Evolutionary conservation across 2,113 vertebrate genomes (phyloP).

Genomic region (Neopipo cinnamomea): DNA sequence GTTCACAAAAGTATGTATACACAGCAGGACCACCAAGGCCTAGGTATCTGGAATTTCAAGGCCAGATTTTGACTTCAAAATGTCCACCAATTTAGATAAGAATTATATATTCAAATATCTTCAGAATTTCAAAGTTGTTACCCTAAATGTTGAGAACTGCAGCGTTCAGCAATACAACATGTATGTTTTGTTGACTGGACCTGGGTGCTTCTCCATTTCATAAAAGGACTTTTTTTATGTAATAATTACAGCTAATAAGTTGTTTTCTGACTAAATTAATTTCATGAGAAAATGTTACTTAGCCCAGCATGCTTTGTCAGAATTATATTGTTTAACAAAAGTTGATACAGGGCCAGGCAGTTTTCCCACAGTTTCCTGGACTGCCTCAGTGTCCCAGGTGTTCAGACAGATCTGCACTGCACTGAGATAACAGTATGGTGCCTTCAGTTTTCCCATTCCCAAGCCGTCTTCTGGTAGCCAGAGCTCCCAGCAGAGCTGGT

Average conservation of each 20-base stretch:
- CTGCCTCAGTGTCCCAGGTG: background rate
- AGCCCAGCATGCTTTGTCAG: background rate
- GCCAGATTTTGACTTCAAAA: background rate
- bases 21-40: background rate
- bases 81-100: background rate
- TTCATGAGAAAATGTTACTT: background rate
- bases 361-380: background rate
- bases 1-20: background rate
- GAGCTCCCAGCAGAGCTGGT: background rate
- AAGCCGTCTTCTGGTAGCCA: background rate
- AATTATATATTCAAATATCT: background rate
- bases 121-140: background rate
- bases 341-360: background rate
- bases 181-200: background rate
- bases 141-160: background rate
- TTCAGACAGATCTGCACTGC: background rate
- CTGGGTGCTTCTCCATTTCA: background rate
- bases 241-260: background rate
- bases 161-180: background rate
- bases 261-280: background rate
- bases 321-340: background rate
- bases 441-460: background rate
- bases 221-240: background rate
- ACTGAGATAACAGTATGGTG: background rate
- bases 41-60: background rate